Evolutionary conservation across 1,140 invertebrate genomes (phyloP).

Genomic region (Lamellibrachia luymesi): DNA sequence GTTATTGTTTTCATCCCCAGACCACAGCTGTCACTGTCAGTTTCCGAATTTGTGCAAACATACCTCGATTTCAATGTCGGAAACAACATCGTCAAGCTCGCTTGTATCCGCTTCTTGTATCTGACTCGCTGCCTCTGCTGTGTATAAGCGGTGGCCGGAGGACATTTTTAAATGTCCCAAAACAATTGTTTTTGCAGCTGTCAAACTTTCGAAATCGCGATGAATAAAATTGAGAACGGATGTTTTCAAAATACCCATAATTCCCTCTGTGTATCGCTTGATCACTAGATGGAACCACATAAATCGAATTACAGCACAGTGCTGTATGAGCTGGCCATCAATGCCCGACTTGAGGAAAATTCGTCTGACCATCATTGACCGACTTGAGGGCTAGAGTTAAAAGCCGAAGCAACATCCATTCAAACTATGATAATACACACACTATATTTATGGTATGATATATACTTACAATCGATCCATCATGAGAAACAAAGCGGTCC

Average conservation of each 20-base stretch:
- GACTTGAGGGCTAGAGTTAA: no score
- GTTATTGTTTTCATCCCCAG: constrained; percentile 13
- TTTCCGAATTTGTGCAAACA: background rate
- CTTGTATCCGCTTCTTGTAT: constrained; percentile 1
- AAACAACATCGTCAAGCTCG: constrained; percentile 7
- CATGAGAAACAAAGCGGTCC: no score
- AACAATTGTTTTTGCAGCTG: background rate
- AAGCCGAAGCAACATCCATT: no score
- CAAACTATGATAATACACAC: no score
- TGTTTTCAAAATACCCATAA: constrained; percentile 6
- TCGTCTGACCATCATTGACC: no score
- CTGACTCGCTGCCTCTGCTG: constrained; percentile 7
- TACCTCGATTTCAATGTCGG: constrained; percentile 4
- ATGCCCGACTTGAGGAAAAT: background rate
- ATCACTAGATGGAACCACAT: constrained; percentile 12
- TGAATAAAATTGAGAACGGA: constrained; percentile 12
- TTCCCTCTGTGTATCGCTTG: background rate
- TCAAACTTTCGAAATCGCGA: background rate
- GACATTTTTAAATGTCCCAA: constrained; percentile 18
- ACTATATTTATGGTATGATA: no score
- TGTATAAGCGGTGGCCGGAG: constrained; percentile 6
- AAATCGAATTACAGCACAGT: background rate
- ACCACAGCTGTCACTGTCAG: background rate
- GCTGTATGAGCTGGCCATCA: background rate
- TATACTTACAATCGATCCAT: no score